Base-by-base conservation (phyloP, 2,113 vertebrate genomes). In the Cephalopholis sonnerati region DNA sequence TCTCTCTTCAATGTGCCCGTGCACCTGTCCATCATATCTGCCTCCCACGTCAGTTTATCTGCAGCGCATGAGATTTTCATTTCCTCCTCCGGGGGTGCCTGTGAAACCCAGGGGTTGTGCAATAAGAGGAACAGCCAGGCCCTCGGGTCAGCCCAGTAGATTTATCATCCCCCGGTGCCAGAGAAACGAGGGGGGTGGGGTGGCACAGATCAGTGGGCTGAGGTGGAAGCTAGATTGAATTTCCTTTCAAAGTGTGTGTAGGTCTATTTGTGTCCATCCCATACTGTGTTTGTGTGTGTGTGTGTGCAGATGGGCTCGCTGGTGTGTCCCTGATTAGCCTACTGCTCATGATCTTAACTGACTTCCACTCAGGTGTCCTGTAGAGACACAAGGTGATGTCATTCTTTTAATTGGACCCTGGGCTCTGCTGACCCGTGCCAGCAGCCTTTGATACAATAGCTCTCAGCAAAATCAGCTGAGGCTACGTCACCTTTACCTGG, bases 191-290 rank as follows among this genome's bases (percentile, higher is more conserved):
- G 59, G 67, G 68, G 68, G 65, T 79, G 71, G 80, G 82, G 71
- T 83, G 36, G 77, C 57, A 41, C 74, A 88, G 79, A 88, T 86
- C 83, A 89, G 82, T 84, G 84, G 79, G 83, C 82, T 81, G 87
- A 86, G 81, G 83, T 86, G 68, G 83, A 86, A 74, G 48, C 72
- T 44, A 82, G 82, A 88, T 91, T 89, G 86, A 88, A 90, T 93
- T 91, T 87, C 75, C 77, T 84, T 83, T 89, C 16, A 77, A 61
- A 79, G 73, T 79, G 63, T 74, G 65, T 81, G 48, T 36, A 15
- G 24, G 17, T 87, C 18, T 75, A 5, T 74, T 16, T 79, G 62
- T 73, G 46, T 68, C n/a, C 11, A 16, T 51, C 25, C 24, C n/a
- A 83, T 22, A 67, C n/a, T 68, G 67, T 87, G 46, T 73, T 51